phyloP scores from a whole-genome alignment of 2,888 invertebrate genomes.

The Drosophila ustulata region DNA sequence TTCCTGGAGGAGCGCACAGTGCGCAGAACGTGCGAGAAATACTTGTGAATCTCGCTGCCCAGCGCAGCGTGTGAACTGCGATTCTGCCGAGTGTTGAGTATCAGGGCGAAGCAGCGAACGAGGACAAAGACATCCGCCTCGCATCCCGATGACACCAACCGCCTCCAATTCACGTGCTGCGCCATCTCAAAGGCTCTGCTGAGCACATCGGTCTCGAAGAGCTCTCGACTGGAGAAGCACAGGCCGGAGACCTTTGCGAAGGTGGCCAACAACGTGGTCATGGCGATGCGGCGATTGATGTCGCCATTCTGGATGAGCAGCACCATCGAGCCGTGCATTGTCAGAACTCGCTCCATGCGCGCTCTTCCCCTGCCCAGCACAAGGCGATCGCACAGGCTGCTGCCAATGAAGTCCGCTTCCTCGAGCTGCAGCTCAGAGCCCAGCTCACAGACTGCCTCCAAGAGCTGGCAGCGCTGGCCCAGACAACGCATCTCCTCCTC shows the following conservation, averaged over 20 bases:
- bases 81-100: slow-evolving; percentile 39
- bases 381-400: slow-evolving; percentile 24
- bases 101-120: slow-evolving; percentile 49
- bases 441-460: slow-evolving; percentile 33
- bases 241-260: slow-evolving; percentile 32
- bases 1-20: slow-evolving; percentile 11
- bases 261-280: slow-evolving; percentile 48
- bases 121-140: slow-evolving; percentile 47
- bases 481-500: slow-evolving; percentile 2
- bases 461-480: slow-evolving; percentile 30
- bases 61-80: slow-evolving; percentile 30
- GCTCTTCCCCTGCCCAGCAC: slow-evolving; percentile 24
- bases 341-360: slow-evolving; percentile 37
- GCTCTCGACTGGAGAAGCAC: neutral
- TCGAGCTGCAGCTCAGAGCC: slow-evolving; percentile 5
- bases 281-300: slow-evolving; percentile 22
- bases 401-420: slow-evolving; percentile 35
- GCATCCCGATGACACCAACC: slow-evolving; percentile 14
- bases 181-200: slow-evolving; percentile 45
- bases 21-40: slow-evolving; percentile 41
- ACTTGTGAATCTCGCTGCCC: slow-evolving; percentile 36
- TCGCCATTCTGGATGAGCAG: slow-evolving; percentile 24
- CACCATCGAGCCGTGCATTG: slow-evolving; percentile 38
- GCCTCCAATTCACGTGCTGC: slow-evolving; percentile 48
- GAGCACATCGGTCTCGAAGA: slow-evolving; percentile 10